Percentiles rank a stretch among this genome's conserved stretches.
Evolutionary conservation across 1,140 invertebrate genomes (phyloP).

Genomic region (Lucilia sericata): DNA sequence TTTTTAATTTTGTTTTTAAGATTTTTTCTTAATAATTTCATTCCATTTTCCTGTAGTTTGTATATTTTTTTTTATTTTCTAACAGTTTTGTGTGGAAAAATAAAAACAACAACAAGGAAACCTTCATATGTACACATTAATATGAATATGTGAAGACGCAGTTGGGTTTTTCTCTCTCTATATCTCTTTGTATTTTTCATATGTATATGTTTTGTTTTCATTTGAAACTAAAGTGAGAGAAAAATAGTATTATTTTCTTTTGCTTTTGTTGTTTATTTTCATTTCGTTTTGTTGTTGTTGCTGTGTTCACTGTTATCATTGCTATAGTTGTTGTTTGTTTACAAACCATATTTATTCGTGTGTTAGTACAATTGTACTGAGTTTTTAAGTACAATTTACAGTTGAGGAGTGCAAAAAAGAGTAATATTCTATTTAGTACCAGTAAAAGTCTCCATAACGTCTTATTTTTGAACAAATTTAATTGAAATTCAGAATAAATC

Average conservation of each 20-base stretch:
- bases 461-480: too few species aligned
- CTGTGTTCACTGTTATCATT: not conserved
- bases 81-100: not conserved
- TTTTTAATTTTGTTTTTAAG: not conserved
- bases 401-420: too few species aligned
- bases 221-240: constrained; percentile 10
- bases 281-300: not conserved
- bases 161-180: not conserved
- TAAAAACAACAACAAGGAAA: not conserved
- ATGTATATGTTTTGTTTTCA: not conserved
- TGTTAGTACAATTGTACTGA: too few species aligned
- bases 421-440: too few species aligned
- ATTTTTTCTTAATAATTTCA: not conserved
- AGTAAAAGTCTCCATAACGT: too few species aligned
- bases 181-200: not conserved
- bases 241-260: constrained; percentile 12
- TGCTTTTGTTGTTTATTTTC: not conserved
- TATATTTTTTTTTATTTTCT: not conserved
- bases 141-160: constrained; percentile 6
- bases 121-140: not conserved
- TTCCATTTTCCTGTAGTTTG: not conserved
- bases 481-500: too few species aligned
- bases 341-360: constrained; percentile 15
- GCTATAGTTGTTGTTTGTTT: not conserved
- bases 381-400: too few species aligned